Evolutionary conservation across 2,797 vertebrate species (phyloP).

Genomic region (Arrhamphus sclerolepis): DNA sequence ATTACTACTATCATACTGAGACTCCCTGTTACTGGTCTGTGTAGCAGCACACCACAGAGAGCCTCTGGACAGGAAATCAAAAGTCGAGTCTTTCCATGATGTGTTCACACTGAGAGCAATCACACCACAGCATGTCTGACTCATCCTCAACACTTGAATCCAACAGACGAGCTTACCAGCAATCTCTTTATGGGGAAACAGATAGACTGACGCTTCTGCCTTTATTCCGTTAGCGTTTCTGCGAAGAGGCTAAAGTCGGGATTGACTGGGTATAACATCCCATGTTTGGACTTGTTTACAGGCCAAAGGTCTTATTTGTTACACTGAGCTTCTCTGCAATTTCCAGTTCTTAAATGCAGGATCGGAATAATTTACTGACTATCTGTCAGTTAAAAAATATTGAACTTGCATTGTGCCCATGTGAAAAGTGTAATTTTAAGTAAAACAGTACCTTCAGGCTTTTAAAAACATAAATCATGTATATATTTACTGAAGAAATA

Average conservation of each 20-base stretch:
- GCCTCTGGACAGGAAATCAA: slow-evolving; percentile 39
- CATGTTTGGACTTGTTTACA: not conserved
- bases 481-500: not conserved
- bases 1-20: not conserved
- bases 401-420: too few relatives aligned
- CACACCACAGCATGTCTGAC: slow-evolving; percentile 40
- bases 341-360: not conserved
- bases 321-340: not conserved
- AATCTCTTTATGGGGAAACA: slow-evolving; percentile 44
- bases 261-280: not conserved
- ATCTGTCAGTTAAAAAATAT: too few relatives aligned
- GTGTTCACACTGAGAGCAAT: slow-evolving; percentile 46
- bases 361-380: not conserved
- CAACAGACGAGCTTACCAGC: slow-evolving; percentile 37
- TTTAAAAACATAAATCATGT: not conserved
- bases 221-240: slow-evolving; percentile 5
- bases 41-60: slow-evolving; percentile 23
- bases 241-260: slow-evolving; percentile 14
- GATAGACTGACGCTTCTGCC: slow-evolving; percentile 16
- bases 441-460: not conserved
- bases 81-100: slow-evolving; percentile 30
- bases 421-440: too few relatives aligned
- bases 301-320: not conserved
- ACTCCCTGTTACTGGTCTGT: slow-evolving; percentile 4
- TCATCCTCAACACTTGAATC: slow-evolving; percentile 52